A percentile compares a stretch with the other conserved stretches of the same genome.
These are phyloP conservation scores for Lycodopsis pacificus DNA, from an alignment of 2,797 vertebrate genomes.

Conservation along the genomic window DNA sequence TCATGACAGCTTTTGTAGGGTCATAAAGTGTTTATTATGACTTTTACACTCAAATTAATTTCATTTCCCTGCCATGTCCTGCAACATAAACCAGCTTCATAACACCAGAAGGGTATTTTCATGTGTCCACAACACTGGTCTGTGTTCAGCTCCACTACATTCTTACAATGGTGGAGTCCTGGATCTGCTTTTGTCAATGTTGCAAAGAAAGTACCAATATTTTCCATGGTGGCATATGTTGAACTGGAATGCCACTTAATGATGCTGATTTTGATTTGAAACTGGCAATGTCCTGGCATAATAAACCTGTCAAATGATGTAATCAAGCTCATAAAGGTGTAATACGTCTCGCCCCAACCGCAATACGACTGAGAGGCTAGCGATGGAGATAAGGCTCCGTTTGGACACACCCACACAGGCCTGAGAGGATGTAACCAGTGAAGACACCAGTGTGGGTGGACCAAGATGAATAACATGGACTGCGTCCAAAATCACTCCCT, in stretches of 20 bases:
- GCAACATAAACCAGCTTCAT: slow-evolving; percentile 46
- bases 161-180: background rate
- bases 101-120: slow-evolving; percentile 34
- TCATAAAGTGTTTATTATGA: slow-evolving; percentile 62
- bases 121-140: slow-evolving; percentile 14
- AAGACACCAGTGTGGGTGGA: background rate
- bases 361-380: background rate
- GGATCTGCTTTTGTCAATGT: background rate
- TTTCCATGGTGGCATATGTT: background rate
- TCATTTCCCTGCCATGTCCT: slow-evolving; percentile 53
- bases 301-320: background rate
- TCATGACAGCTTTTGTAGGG: slow-evolving; percentile 41
- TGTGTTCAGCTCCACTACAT: slow-evolving; percentile 10
- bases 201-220: background rate
- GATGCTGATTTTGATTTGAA: background rate
- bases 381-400: background rate
- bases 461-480: slow-evolving; percentile 1
- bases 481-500: background rate
- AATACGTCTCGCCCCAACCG: background rate
- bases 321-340: background rate
- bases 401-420: background rate
- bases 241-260: background rate
- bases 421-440: background rate
- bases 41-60: slow-evolving; percentile 63
- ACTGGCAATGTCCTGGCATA: background rate